Base-by-base conservation (phyloP, 2,888 invertebrate genomes). In the Sicus ferrugineus region DNA sequence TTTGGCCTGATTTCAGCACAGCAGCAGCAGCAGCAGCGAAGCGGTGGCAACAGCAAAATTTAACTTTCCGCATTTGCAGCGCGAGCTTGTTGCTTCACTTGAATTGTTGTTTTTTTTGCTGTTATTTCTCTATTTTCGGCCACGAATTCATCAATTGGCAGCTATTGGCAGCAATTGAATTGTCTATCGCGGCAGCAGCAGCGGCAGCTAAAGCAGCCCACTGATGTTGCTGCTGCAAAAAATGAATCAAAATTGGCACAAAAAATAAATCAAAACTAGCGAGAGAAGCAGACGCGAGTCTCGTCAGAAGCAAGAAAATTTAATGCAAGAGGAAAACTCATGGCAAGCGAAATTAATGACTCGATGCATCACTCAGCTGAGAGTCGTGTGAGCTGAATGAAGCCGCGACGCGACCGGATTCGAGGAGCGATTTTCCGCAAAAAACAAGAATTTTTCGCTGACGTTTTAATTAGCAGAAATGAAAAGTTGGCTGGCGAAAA, bases 391-490 rank as follows among this genome's bases (percentile, higher is more conserved):
- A 56, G 56, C 56, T 66, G 38, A 66, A 66, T 9, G 34, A n/a
- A n/a, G n/a, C n/a, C n/a, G n/a, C n/a, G n/a, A n/a, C n/a, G n/a
- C n/a, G n/a, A n/a, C n/a, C n/a, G n/a, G n/a, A n/a, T n/a, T n/a
- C n/a, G n/a, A 34, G 9, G 1, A 34, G 14, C 7, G 14, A 34
- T 34, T 7, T 34, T 34, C 9, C 34, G 9, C 7, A 34, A 34
- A 34, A 34, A 9, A 34, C 1, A 34, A 7, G 2, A 14, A 1
- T 42, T 42, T 42, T 42, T n/a, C 2, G 11, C 70, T 73, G 72
- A 71, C 68, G 68, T 62, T 68, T 72, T 72, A 72, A 73, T 71
- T 73, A 68, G 48, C 23, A 30, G 28, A 61, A 48, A 48, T 63
- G 23, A 23, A 28, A 9, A n/a, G n/a, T n/a, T n/a, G n/a, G n/a